Evolutionary conservation across 2,888 invertebrate genomes (phyloP), one percentile per base, ranked within the genome.

Genomic region (Drosophila vallismaia): DNA sequence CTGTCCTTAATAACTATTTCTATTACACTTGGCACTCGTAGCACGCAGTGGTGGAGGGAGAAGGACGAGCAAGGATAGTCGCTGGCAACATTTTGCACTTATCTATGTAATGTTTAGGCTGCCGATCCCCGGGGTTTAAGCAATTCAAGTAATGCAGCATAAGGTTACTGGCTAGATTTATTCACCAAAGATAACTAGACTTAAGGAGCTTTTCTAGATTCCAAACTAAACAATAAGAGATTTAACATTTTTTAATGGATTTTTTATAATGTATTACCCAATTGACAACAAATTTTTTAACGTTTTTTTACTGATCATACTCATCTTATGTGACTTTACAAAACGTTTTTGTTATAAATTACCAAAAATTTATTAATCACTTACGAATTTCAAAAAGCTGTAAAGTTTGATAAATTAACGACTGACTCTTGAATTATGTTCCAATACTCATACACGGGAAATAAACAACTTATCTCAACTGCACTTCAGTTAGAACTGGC

Each of bases 1-100:
- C 66, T 79, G 81, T 70, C 71, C 81, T 81, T 84, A 84, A 84
- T 84, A 84, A 84, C 86, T 84, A 86, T 83, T 82, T 82, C 83
- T 78, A 80, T 86, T 80, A 78, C 80, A 82, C 86, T 83, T 83
- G 81, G 76, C 79, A 84, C 76, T 71, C 86, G 38, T 60, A 67
- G 71, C 84, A 84, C 86, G 79, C 77, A 74, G 71, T 9, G 44
- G 46, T 10, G 33, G 7, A 9, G 26, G 4, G 36, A 19, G n/a
- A 31, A 38, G 38, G 57, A 36, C 36, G 50, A 14, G 33, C 38
- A 29, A 19, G 84, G 79, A 71, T 59, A 75, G 76, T 74, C 67
- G 69, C 63, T 73, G 85, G 75, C 82, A 81, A 70, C 85, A 79
- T 74, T 79, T 77, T 79, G 82, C 71, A 79, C 85, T 81, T 81